Base-by-base conservation (phyloP, 2,797 vertebrate species). In the Amblyopsis hoosieri region DNA sequence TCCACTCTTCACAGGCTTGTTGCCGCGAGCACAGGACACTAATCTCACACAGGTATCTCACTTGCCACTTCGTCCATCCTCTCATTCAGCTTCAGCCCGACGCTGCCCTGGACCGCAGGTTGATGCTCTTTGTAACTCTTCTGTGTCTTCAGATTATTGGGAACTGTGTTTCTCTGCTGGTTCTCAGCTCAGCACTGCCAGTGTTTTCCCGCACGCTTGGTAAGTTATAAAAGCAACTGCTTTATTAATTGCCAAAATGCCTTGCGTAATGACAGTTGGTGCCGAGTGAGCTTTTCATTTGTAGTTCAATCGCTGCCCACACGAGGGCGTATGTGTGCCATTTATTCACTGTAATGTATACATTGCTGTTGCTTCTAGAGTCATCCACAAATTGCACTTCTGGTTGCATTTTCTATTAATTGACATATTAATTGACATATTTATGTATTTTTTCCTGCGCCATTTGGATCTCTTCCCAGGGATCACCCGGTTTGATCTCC, bases 131-230 rank as follows among this genome's bases (percentile, higher is more conserved):
- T 42, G 7, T 9, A 42, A 7, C 3, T 11, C 10, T 45, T 45
- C 42, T 62, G 0, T 77, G 1, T 72, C 72, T 79, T 33, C 85
- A 99, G 97, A 98, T 99, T 51, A 99, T 99, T 1, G 97, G 94
- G 66, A 99, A 99, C 88, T 99, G 96, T 1, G 96, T 99, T 48
- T 98, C 94, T 17, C 86, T 99, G 54, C 90, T 99, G 29, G 94
- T 99, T 74, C 94, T 99, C 69, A 98, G 97, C 89, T 99, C 96
- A 0, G 97, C 97, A 0, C 91, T 99, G 71, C 97, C 97, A 0
- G 94, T 99, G 45, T 98, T 99, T 85, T 98, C 97, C 77, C 94
- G 97, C 72, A 99, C 96, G 0, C 90, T 99, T 67, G 97, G 97
- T 99, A 89, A 29, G 23, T 29, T 29, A 29, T 29, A 29, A 4